Evolutionary conservation across 2,888 invertebrate species (phyloP).

Genomic region (Dryocosmus kuriphilus): DNA sequence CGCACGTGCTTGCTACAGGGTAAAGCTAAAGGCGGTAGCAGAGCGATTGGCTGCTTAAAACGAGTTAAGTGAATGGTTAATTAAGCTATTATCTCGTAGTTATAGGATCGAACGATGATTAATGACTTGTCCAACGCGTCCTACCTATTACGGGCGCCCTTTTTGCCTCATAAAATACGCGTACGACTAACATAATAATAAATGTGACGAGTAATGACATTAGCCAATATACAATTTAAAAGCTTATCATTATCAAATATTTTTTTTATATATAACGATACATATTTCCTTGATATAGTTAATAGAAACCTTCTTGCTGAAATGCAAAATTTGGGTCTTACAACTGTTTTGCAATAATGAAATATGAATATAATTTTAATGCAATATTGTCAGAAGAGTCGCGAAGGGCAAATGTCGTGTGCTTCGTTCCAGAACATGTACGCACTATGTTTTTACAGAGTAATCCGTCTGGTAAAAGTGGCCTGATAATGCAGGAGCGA

Average conservation of each 20-base stretch:
- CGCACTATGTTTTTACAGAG: constrained; percentile 55
- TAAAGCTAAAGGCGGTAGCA: constrained; percentile 1
- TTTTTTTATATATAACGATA: neutral
- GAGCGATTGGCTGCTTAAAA: constrained; percentile 41
- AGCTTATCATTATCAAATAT: neutral
- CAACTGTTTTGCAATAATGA: too few species aligned
- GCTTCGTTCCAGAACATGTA: constrained; percentile 45
- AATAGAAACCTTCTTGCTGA: too few species aligned
- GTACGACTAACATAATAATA: neutral
- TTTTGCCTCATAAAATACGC: neutral
- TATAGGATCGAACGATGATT: constrained; percentile 72
- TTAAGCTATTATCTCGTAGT: constrained; percentile 69
- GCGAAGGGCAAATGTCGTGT: constrained; percentile 29
- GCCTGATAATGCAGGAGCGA: constrained; percentile 73
- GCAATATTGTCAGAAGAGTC: neutral
- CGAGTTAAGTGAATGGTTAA: constrained; percentile 71
- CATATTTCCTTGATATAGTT: too few species aligned
- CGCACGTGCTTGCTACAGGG: constrained; percentile 42
- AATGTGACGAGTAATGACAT: neutral
- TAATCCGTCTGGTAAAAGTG: constrained; percentile 71
- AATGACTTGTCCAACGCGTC: constrained; percentile 58
- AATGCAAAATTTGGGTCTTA: neutral
- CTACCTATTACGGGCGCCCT: constrained; percentile 12
- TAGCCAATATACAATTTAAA: neutral
- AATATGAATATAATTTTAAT: neutral